phyloP scores from a whole-genome alignment of 1,140 invertebrate genomes.

The Proctacanthus coquilletti region DNA sequence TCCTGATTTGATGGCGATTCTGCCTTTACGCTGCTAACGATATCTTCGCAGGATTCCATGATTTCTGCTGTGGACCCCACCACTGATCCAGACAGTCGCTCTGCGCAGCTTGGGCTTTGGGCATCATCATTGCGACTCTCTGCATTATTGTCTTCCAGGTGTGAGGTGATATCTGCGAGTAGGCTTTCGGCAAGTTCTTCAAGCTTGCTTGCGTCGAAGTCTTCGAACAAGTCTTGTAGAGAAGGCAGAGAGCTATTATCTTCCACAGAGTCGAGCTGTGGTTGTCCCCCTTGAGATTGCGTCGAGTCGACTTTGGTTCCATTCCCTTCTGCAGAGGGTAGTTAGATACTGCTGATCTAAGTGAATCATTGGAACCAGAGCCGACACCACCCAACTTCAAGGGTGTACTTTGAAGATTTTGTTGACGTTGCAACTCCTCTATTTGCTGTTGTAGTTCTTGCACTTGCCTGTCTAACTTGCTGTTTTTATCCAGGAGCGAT shows the following conservation, averaged over 20 bases:
- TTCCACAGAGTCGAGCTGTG: conserved; percentile 39
- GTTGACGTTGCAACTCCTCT: conserved; percentile 18
- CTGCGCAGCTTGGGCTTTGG: conserved; percentile 26
- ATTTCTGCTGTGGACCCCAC: conserved; percentile 66
- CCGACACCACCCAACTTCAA: conserved; percentile 35
- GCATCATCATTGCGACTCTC: conserved; percentile 25
- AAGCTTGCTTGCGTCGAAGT: conserved; percentile 48
- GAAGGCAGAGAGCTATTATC: conserved; percentile 57
- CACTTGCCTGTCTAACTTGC: conserved; percentile 37
- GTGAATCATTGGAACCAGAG: conserved; percentile 35
- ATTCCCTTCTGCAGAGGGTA: conserved; percentile 71
- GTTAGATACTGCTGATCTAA: conserved; percentile 60
- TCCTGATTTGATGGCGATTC: conserved; percentile 10
- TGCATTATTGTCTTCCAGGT: conserved; percentile 50
- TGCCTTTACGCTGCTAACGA: conserved; percentile 22
- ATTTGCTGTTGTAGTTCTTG: conserved; percentile 31
- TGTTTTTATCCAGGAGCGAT: conserved; percentile 43
- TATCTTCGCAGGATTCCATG: conserved; percentile 58
- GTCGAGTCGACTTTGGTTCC: conserved; percentile 42
- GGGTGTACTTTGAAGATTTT: conserved; percentile 17
- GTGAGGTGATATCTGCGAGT: conserved; percentile 60
- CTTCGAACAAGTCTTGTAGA: conserved; percentile 61
- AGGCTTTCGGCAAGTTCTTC: conserved; percentile 64
- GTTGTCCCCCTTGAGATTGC: conserved; percentile 9
- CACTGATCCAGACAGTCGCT: conserved; percentile 37